Percentiles rank a stretch among this genome's conserved stretches.
These are phyloP conservation scores for Corvus moneduloides DNA, from an alignment of 2,113 vertebrate species.

Conservation along the genomic window DNA sequence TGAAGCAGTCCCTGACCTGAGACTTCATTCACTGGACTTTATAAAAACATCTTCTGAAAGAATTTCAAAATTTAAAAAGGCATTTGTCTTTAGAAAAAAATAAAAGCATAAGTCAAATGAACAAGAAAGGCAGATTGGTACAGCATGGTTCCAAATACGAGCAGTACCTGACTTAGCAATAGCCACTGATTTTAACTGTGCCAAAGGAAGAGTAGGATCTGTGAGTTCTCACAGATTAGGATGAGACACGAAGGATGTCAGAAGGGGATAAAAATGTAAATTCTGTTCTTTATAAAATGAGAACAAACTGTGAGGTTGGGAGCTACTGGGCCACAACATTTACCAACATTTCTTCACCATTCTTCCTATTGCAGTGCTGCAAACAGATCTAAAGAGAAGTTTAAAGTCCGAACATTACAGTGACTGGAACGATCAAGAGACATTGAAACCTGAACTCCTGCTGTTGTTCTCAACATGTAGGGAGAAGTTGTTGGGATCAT, in stretches of 20 bases:
- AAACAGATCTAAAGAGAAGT: background rate
- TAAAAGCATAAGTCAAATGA: background rate
- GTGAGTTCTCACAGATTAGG: background rate
- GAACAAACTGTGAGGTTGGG: background rate
- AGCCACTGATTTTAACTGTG: background rate
- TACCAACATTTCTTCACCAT: background rate
- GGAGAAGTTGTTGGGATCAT: background rate
- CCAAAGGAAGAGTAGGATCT: background rate
- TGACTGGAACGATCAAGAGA: background rate
- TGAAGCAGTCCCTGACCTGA: background rate
- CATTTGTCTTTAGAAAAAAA: background rate
- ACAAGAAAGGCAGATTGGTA: background rate
- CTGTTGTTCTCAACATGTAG: background rate
- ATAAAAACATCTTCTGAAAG: background rate
- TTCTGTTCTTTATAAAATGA: background rate
- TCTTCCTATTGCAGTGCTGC: background rate
- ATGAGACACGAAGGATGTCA: background rate
- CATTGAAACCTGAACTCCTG: background rate
- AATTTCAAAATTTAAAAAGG: background rate
- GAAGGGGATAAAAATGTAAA: background rate
- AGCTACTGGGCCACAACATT: background rate
- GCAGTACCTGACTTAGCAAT: background rate
- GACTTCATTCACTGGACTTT: background rate
- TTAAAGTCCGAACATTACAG: background rate
- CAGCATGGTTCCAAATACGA: background rate